Conservation (phyloP, 2,113 vertebrate species). For the Platysteira castanea region DNA sequence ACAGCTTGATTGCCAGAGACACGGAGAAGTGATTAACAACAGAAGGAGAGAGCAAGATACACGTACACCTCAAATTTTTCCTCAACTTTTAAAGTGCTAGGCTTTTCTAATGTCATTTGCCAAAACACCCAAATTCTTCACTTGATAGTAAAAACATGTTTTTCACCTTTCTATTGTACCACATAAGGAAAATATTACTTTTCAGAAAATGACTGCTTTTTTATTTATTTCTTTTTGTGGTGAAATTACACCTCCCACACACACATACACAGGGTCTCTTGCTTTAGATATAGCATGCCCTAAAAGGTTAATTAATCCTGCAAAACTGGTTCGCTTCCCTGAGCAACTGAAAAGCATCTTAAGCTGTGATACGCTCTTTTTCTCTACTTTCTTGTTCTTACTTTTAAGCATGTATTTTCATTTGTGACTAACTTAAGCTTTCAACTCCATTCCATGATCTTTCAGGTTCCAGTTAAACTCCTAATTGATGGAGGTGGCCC, state of each 20-base stretch:
- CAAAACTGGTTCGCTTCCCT: neutral
- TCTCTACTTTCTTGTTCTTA: neutral
- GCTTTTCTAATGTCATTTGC: neutral
- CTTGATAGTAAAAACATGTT: neutral
- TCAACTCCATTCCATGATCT: neutral
- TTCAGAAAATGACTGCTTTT: neutral
- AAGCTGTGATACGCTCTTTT: neutral
- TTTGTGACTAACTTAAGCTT: neutral
- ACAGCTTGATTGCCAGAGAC: neutral
- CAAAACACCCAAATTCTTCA: neutral
- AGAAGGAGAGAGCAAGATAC: neutral
- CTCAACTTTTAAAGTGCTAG: neutral
- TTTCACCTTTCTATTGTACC: neutral
- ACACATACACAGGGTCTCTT: neutral
- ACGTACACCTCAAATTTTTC: neutral
- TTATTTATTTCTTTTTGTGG: neutral
- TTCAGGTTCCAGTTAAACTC: neutral
- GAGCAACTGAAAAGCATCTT: neutral
- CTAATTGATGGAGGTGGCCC: neutral
- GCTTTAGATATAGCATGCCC: neutral
- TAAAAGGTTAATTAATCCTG: conserved; percentile 41
- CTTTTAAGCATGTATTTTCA: neutral
- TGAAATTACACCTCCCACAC: neutral
- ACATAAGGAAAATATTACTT: neutral
- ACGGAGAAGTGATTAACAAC: neutral